Evolutionary conservation across 2,888 invertebrate species (phyloP).

Genomic region (Laspeyria flexula): DNA sequence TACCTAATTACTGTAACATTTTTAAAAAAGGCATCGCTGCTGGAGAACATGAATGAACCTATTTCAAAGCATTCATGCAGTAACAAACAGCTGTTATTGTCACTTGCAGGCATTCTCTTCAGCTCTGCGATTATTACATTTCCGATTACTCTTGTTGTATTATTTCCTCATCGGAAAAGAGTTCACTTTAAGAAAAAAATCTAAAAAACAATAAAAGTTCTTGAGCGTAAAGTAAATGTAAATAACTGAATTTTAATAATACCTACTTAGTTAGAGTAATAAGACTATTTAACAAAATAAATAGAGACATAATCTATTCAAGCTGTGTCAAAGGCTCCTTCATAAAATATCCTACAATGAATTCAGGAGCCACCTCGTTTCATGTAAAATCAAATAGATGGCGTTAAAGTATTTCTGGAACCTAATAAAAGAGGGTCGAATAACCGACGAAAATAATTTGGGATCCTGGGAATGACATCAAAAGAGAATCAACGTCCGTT

Average conservation of each 20-base stretch:
- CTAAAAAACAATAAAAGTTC: too few relatives aligned
- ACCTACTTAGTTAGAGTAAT: too few relatives aligned
- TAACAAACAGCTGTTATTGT: constrained; percentile 6
- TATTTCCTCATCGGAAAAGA: too few relatives aligned
- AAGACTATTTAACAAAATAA: too few relatives aligned
- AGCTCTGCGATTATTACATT: neutral
- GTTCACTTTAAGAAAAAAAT: too few relatives aligned
- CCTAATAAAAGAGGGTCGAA: constrained; percentile 15
- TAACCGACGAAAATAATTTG: constrained; percentile 20
- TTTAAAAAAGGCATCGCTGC: constrained; percentile 2
- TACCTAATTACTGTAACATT: constrained; percentile 7
- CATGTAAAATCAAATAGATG: constrained; percentile 8
- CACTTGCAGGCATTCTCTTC: constrained; percentile 7
- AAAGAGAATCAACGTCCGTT: constrained; percentile 16
- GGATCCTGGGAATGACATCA: constrained; percentile 23
- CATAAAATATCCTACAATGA: too few relatives aligned
- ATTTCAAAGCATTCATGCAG: constrained; percentile 22
- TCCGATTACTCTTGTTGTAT: neutral
- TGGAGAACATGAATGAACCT: constrained; percentile 8
- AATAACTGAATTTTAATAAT: too few relatives aligned
- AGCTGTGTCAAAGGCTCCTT: too few relatives aligned
- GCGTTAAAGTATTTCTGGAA: constrained; percentile 12
- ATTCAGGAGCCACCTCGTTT: constrained; percentile 2
- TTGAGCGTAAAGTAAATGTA: too few relatives aligned
- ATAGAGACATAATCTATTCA: too few relatives aligned